A percentile compares a stretch with the other conserved stretches of the same genome.
phyloP scores from a whole-genome alignment of 2,113 vertebrate genomes.

The Colius striatus region DNA sequence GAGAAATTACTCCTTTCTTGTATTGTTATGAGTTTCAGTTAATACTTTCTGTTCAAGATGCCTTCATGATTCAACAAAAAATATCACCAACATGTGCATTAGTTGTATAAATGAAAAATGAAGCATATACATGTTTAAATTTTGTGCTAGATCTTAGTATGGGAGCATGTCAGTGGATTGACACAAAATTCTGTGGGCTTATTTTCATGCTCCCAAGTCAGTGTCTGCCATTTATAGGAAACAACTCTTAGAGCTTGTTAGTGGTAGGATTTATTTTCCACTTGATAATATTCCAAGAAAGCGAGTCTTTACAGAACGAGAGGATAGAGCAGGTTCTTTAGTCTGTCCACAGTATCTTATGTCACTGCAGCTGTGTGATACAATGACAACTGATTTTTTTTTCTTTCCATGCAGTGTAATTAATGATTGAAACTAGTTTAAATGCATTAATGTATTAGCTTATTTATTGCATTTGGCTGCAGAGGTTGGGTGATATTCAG shows the following conservation, averaged over 20 bases:
- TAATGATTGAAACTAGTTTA: neutral
- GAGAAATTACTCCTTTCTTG: neutral
- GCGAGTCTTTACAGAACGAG: neutral
- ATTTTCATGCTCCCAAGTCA: neutral
- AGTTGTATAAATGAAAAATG: neutral
- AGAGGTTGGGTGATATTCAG: neutral
- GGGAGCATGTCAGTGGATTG: neutral
- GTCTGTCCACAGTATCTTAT: neutral
- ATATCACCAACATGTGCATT: neutral
- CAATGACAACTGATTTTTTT: neutral
- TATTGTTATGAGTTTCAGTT: neutral
- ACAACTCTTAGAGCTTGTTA: neutral
- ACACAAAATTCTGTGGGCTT: neutral
- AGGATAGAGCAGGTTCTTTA: neutral
- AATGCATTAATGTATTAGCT: neutral
- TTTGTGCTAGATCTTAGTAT: neutral
- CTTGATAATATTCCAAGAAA: constrained; percentile 14
- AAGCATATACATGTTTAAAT: neutral
- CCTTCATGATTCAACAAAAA: neutral
- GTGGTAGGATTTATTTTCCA: neutral
- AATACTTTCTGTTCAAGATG: constrained; percentile 9
- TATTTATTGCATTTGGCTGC: neutral
- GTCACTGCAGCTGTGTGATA: constrained; percentile 7
- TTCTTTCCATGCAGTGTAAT: neutral
- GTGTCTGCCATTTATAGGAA: neutral